phyloP scores from a whole-genome alignment of 2,113 vertebrate species.

The Rhinichthys klamathensis region DNA sequence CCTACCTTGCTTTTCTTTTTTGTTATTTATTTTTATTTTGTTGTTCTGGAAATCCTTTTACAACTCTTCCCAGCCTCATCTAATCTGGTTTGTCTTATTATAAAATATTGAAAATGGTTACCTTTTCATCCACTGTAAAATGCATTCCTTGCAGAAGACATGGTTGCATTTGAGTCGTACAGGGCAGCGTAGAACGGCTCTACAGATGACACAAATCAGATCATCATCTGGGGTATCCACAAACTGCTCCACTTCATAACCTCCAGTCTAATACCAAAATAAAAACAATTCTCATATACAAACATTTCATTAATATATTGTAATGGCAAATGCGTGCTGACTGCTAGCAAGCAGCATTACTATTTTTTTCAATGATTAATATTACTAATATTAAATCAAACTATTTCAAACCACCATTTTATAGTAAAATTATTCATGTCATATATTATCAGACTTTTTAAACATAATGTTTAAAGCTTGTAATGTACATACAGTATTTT shows the following conservation, averaged over 20 bases:
- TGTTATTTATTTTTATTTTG: background rate
- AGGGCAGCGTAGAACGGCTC: slow-evolving; percentile 82
- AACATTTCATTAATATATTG: background rate
- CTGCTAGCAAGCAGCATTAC: background rate
- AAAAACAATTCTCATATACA: slow-evolving; percentile 21
- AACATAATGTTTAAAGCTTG: background rate
- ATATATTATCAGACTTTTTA: background rate
- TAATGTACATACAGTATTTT: background rate
- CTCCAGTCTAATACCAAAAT: slow-evolving; percentile 75
- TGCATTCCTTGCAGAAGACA: slow-evolving; percentile 88
- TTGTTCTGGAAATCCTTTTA: too few species aligned
- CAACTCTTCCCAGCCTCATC: background rate
- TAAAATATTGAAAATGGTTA: slow-evolving; percentile 52
- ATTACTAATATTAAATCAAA: background rate
- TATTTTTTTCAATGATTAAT: background rate
- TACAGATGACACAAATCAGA: slow-evolving; percentile 86
- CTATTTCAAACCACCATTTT: background rate
- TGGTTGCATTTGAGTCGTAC: slow-evolving; percentile 83
- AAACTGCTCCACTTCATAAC: slow-evolving; percentile 85
- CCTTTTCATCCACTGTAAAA: slow-evolving; percentile 86
- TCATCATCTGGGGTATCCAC: slow-evolving; percentile 80
- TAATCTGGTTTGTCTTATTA: background rate
- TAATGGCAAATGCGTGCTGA: background rate
- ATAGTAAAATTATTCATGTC: background rate
- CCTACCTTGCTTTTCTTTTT: background rate